Conservation (phyloP, 2,888 invertebrate species). For the Iphiclides podalirius region DNA sequence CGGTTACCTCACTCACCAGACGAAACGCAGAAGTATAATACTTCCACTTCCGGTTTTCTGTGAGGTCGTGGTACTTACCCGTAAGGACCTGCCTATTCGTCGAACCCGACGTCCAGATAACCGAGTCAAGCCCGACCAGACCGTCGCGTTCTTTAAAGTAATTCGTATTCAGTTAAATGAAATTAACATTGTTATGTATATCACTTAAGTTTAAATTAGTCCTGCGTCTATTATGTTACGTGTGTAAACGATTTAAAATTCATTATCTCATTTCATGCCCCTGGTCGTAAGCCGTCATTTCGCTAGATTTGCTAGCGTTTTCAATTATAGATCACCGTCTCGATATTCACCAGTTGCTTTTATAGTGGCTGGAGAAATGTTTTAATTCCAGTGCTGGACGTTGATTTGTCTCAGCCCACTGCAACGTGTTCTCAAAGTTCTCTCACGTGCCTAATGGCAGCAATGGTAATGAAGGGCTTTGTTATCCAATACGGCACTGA, state of each 20-base stretch:
- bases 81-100: too few relatives aligned
- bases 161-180: too few relatives aligned
- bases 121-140: too few relatives aligned
- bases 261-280: constrained; percentile 22
- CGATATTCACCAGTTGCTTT: constrained; percentile 15
- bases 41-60: too few relatives aligned
- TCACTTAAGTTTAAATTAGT: too few relatives aligned
- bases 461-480: constrained; percentile 48
- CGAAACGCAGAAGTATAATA: too few relatives aligned
- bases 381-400: constrained; percentile 42
- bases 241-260: constrained; percentile 17
- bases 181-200: not conserved
- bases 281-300: constrained; percentile 23
- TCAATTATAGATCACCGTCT: constrained; percentile 25
- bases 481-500: constrained; percentile 42
- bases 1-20: too few relatives aligned
- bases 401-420: constrained; percentile 39
- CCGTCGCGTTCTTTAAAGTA: too few relatives aligned
- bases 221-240: constrained; percentile 6
- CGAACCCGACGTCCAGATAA: too few relatives aligned
- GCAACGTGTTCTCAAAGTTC: constrained; percentile 23
- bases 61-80: too few relatives aligned
- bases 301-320: constrained; percentile 15
- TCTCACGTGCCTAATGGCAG: constrained; percentile 40
- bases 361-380: constrained; percentile 33